Percentiles rank a stretch among this genome's conserved stretches.
Conservation (phyloP, 2,888 invertebrate species). For the Andrena chrysosceles region DNA sequence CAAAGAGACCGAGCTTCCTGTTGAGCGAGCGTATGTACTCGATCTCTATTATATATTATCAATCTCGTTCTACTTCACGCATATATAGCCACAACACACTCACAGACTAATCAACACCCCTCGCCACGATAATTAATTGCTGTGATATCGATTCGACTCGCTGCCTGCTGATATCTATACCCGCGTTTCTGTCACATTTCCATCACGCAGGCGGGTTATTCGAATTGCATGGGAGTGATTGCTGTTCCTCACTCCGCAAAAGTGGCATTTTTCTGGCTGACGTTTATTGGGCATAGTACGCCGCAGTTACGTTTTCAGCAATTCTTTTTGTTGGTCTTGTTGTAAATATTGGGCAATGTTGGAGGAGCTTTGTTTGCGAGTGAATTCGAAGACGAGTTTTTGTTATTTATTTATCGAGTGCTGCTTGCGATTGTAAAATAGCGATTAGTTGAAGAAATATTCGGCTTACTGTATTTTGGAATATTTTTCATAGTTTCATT, state of each 20-base stretch:
- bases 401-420: background rate
- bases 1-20: constrained; percentile 93
- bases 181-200: background rate
- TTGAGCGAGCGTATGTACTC: constrained; percentile 94
- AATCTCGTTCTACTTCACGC: constrained; percentile 67
- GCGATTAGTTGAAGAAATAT: background rate
- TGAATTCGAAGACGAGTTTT: background rate
- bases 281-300: background rate
- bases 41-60: constrained; percentile 85
- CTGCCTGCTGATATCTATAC: constrained; percentile 17
- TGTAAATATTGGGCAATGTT: background rate
- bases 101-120: constrained; percentile 61
- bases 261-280: background rate
- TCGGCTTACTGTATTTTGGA: background rate
- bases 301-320: background rate
- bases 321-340: background rate
- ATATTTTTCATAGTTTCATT: background rate
- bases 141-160: constrained; percentile 22
- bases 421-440: constrained; percentile 1
- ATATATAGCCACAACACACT: constrained; percentile 28
- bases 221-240: constrained; percentile 28
- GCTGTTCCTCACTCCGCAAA: background rate
- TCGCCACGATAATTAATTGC: constrained; percentile 59
- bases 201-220: background rate
- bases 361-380: background rate